A percentile compares a stretch with the other conserved stretches of the same genome.
Conservation (phyloP, 2,797 vertebrate genomes). For the Tadarida brasiliensis region DNA sequence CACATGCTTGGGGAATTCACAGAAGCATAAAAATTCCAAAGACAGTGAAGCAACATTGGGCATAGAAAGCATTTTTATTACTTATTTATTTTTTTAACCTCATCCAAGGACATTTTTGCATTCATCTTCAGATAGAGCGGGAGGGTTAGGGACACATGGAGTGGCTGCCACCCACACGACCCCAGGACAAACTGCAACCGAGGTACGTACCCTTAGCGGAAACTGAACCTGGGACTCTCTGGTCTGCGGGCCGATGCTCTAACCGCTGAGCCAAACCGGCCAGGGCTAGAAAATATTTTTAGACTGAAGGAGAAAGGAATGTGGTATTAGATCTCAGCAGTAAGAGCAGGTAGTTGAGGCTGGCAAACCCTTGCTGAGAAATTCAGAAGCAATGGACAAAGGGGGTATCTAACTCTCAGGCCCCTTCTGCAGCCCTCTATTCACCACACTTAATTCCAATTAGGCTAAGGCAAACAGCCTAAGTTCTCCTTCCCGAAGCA, state of each 20-base stretch:
- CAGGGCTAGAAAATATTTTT: neutral
- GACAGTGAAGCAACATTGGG: neutral
- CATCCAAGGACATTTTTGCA: too few species aligned
- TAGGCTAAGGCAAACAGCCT: neutral
- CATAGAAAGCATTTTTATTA: neutral
- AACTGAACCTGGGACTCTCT: too few species aligned
- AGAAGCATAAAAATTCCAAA: neutral
- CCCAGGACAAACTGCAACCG: too few species aligned
- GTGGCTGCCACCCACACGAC: too few species aligned
- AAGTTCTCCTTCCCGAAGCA: neutral
- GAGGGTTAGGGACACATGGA: too few species aligned
- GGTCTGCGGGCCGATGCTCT: too few species aligned
- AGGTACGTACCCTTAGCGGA: too few species aligned
- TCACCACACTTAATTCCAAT: neutral
- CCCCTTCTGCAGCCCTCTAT: neutral
- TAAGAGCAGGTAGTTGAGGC: neutral
- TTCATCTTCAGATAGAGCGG: too few species aligned
- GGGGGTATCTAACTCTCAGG: neutral
- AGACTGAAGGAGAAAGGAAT: neutral
- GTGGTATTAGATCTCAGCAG: neutral
- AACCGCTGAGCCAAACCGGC: too few species aligned
- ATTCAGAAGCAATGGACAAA: neutral
- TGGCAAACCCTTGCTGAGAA: neutral
- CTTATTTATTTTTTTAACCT: too few species aligned
- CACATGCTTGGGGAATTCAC: neutral